Evolutionary conservation across 2,797 vertebrate genomes (phyloP), one percentile per base, ranked within the genome.

Genomic region (Tauraco hartlaubi): DNA sequence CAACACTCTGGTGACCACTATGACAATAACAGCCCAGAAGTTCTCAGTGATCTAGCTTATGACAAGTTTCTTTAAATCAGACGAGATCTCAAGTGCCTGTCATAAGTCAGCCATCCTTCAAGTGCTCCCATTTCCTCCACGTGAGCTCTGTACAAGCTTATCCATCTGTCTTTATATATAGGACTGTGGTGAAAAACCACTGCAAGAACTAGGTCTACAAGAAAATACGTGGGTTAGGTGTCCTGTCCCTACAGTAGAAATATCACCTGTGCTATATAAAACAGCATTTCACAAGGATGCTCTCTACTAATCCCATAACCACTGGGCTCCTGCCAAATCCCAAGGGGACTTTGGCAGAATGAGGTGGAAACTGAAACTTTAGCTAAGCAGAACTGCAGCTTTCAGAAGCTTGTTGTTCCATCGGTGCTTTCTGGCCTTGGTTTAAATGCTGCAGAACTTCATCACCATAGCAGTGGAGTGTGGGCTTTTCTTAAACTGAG

Each of bases 71-170:
- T 87, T 91, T 94, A 96, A 92, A 79, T 86, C 75, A 91, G 80
- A 87, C 18, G 26, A 84, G 85, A 56, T 35, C 90, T 94, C 77
- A 94, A 96, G 75, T 94, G 85, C 75, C 81, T 96, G 87, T 91
- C 85, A 61, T 80, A 91, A 91, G 75, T 88, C 74, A 92, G 86
- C 88, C 84, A 94, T 95, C 68, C 48, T 94, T 95, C 95, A 91
- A 92, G 59, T n/a, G 15, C 56, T 92, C 63, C 55, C 58, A n/a
- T 90, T 94, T 94, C 56, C 44, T 95, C 28, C 43, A 72, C 5
- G n/a, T 44, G 76, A 91, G 55, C 35, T 77, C 72, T 72, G 88
- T 43, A 52, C 33, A 84, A 64, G 48, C 31, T 41, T 64, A 73
- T 19, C 66, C 49, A 72, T 90, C 69, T 92, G 39, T 3, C 2